Evolutionary conservation across 2,888 invertebrate species (phyloP).

Genomic region (Dryococelus australis): DNA sequence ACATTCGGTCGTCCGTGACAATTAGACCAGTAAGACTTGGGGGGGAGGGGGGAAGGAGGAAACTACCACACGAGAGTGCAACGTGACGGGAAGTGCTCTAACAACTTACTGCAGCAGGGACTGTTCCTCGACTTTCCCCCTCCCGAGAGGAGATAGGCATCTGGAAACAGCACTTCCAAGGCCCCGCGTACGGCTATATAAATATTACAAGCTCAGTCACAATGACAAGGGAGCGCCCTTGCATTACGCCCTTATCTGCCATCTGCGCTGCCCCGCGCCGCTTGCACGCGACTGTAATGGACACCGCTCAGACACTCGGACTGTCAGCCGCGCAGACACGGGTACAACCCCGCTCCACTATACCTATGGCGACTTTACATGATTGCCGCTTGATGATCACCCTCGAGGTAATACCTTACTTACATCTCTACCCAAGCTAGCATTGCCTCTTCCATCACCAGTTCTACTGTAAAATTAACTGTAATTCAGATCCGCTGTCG

Average conservation of each 20-base stretch:
- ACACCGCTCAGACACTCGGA: neutral
- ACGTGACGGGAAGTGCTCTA: neutral
- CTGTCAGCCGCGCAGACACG: neutral
- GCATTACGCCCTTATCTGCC: neutral
- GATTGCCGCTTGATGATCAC: too few relatives aligned
- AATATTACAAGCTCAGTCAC: neutral
- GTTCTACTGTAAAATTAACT: too few relatives aligned
- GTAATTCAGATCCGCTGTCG: too few relatives aligned
- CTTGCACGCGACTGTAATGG: neutral
- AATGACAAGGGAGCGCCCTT: neutral
- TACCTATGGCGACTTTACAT: too few relatives aligned
- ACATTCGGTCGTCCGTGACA: too few relatives aligned
- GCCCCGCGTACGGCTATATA: neutral
- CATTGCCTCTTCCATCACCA: too few relatives aligned
- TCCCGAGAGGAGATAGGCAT: neutral
- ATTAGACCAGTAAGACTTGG: too few relatives aligned
- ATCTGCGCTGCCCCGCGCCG: neutral
- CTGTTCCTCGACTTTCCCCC: neutral
- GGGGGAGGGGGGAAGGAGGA: too few relatives aligned
- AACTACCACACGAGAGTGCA: too few relatives aligned
- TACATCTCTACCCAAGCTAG: too few relatives aligned
- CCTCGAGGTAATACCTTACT: too few relatives aligned
- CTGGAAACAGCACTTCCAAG: neutral
- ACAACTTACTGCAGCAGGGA: neutral
- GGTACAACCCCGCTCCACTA: too few relatives aligned